Evolutionary conservation across 2,797 vertebrate species (phyloP).

Genomic region (Sorex maritimensis): DNA sequence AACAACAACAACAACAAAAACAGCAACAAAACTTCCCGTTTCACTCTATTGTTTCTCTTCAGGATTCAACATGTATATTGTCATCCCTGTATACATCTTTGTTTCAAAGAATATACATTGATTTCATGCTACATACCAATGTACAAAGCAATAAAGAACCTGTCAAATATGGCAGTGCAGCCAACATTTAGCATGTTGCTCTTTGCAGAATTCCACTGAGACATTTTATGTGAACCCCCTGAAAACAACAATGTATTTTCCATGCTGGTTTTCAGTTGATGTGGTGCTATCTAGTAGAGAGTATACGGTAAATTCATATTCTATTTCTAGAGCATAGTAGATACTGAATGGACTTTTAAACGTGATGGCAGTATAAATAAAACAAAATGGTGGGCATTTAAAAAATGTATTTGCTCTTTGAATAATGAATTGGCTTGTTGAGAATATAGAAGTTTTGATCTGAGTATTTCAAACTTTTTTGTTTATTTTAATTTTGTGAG

Average conservation of each 20-base stretch:
- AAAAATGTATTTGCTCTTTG: constrained; percentile 29
- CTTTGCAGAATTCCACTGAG: not conserved
- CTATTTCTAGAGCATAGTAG: not conserved
- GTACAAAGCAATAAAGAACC: not conserved
- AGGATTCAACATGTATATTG: not conserved
- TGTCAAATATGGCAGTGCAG: not conserved
- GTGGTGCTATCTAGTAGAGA: not conserved
- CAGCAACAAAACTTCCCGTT: not conserved
- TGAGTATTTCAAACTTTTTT: not conserved
- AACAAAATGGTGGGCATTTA: constrained; percentile 4
- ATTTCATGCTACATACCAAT: not conserved
- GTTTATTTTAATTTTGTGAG: not conserved
- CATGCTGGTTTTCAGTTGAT: not conserved
- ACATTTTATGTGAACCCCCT: not conserved
- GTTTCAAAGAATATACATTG: not conserved
- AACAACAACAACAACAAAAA: no score
- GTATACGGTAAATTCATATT: not conserved
- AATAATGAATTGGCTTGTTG: not conserved
- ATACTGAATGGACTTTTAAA: constrained; percentile 35
- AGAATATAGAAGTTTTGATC: not conserved
- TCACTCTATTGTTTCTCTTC: not conserved
- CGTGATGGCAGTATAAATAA: not conserved
- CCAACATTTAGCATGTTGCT: not conserved
- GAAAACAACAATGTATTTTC: not conserved
- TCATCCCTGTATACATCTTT: not conserved